Evolutionary conservation across 2,113 vertebrate genomes (phyloP).

Genomic region (Sylvia atricapilla): DNA sequence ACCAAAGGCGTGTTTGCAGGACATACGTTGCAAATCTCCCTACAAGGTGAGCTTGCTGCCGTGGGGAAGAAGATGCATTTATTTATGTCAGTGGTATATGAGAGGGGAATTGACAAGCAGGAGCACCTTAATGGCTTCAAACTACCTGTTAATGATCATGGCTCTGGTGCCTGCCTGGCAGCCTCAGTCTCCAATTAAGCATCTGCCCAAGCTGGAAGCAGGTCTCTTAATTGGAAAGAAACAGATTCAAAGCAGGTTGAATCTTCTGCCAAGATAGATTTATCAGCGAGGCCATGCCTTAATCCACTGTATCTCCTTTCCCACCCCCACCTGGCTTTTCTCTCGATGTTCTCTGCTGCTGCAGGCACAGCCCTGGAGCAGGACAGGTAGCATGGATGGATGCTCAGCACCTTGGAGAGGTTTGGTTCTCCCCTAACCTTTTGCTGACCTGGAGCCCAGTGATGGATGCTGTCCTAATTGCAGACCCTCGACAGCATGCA

Average conservation of each 20-base stretch:
- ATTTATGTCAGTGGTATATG: slow-evolving; percentile 46
- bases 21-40: neutral
- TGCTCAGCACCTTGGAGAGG: slow-evolving; percentile 7
- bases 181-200: slow-evolving; percentile 77
- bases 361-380: neutral
- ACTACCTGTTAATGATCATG: slow-evolving; percentile 77
- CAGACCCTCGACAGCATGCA: neutral
- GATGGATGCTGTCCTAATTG: slow-evolving; percentile 73
- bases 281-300: slow-evolving; percentile 50
- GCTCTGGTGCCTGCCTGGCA: slow-evolving; percentile 72
- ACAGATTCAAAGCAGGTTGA: slow-evolving; percentile 72
- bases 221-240: slow-evolving; percentile 74
- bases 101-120: slow-evolving; percentile 64
- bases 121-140: slow-evolving; percentile 70
- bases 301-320: slow-evolving; percentile 30
- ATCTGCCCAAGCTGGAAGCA: slow-evolving; percentile 77
- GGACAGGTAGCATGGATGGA: slow-evolving; percentile 23
- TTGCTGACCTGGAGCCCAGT: slow-evolving; percentile 57
- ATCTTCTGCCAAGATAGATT: slow-evolving; percentile 71
- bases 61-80: slow-evolving; percentile 31
- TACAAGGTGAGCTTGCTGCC: neutral
- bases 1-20: neutral
- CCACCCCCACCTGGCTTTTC: neutral
- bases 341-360: neutral
- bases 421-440: slow-evolving; percentile 68